Evolutionary conservation across 2,113 vertebrate species (phyloP).

Genomic region (Acanthochromis polyacanthus): DNA sequence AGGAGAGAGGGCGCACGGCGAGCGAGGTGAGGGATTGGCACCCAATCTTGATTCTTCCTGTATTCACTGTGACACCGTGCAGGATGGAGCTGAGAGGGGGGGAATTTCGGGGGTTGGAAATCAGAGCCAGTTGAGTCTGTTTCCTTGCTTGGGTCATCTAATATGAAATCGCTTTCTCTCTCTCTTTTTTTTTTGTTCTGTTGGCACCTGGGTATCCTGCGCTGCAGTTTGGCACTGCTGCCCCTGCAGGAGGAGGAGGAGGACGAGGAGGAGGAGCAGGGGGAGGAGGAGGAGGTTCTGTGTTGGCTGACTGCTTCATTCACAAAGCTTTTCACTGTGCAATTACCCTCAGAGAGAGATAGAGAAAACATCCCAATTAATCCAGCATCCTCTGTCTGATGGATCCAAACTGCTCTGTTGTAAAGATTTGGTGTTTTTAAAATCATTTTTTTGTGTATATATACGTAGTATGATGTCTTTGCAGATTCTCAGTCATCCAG

Average conservation of each 20-base stretch:
- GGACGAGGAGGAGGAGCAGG: conserved; percentile 31
- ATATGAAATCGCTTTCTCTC: neutral
- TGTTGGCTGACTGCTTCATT: conserved; percentile 74
- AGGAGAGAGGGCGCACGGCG: conserved; percentile 44
- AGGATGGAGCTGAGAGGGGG: neutral
- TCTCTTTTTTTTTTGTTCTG: neutral
- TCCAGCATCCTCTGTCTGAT: neutral
- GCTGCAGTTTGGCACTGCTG: conserved; percentile 53
- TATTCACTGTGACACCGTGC: conserved; percentile 37
- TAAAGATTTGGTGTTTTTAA: too few relatives aligned
- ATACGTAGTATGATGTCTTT: too few relatives aligned
- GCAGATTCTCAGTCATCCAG: too few relatives aligned
- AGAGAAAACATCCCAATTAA: conserved; percentile 26
- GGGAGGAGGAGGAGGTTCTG: conserved; percentile 37
- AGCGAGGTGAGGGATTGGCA: conserved; percentile 74
- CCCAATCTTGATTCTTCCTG: conserved; percentile 58
- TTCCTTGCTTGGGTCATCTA: conserved; percentile 21
- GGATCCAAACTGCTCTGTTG: neutral
- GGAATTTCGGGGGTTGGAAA: neutral
- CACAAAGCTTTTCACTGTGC: conserved; percentile 67
- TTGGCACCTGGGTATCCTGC: conserved; percentile 66
- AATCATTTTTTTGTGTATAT: too few relatives aligned
- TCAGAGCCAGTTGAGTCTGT: conserved; percentile 23
- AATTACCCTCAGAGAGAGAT: conserved; percentile 41
- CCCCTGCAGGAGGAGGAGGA: conserved; percentile 32